These are phyloP conservation scores for Apodemia zela DNA, from an alignment of 2,888 invertebrate species.

Conservation along the genomic window DNA sequence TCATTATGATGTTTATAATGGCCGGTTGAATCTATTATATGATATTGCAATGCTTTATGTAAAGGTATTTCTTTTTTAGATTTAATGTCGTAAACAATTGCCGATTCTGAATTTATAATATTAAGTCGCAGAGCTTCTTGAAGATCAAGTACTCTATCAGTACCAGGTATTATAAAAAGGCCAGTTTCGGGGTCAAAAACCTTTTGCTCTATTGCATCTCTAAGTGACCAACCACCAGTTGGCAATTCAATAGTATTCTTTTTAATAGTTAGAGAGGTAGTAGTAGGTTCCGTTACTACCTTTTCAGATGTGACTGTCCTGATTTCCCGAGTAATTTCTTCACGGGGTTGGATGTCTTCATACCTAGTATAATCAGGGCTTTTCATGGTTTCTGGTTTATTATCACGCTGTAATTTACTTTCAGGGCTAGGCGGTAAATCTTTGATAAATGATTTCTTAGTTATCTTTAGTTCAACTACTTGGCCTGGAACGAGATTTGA, in stretches of 20 bases:
- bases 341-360: constrained; percentile 45
- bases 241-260: constrained; percentile 89
- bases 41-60: constrained; percentile 87
- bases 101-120: constrained; percentile 92
- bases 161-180: constrained; percentile 91
- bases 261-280: constrained; percentile 77
- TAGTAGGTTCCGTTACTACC: constrained; percentile 67
- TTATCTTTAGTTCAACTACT: constrained; percentile 74
- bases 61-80: constrained; percentile 85
- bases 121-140: constrained; percentile 92
- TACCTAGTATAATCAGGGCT: constrained; percentile 73
- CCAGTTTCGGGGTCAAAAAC: constrained; percentile 92
- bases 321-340: constrained; percentile 48
- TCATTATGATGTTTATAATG: constrained; percentile 82
- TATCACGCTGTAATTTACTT: constrained; percentile 71
- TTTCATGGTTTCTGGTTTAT: constrained; percentile 79
- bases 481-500: constrained; percentile 69
- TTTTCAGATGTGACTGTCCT: constrained; percentile 66
- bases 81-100: constrained; percentile 88
- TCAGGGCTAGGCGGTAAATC: constrained; percentile 69
- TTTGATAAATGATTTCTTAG: constrained; percentile 74
- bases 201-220: constrained; percentile 90
- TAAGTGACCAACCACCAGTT: constrained; percentile 89
- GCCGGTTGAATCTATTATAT: constrained; percentile 88
- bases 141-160: constrained; percentile 90